These are phyloP conservation scores for Phocides pigmalion DNA, from an alignment of 1,140 invertebrate genomes.

Conservation along the genomic window DNA sequence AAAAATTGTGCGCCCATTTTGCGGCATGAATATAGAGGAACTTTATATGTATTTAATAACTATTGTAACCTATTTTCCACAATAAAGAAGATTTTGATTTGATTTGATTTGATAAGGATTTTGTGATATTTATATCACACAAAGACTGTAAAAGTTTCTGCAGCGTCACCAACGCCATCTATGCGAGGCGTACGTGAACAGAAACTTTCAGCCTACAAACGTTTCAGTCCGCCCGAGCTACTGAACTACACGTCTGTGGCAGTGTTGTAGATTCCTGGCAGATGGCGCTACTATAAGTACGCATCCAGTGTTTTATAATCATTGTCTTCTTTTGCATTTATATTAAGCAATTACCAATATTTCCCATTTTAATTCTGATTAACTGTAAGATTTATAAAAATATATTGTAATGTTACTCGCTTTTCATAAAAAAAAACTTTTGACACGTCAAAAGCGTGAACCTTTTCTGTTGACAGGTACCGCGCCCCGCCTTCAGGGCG, in stretches of 20 bases:
- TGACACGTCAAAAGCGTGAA: not conserved
- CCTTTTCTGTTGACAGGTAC: constrained; percentile 41
- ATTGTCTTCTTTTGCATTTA: not conserved
- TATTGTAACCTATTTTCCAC: too few species aligned
- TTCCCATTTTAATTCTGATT: not conserved
- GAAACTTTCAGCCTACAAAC: constrained; percentile 9
- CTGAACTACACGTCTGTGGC: not conserved
- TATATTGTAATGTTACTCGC: not conserved
- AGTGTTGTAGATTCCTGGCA: not conserved
- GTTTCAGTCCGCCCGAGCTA: constrained; percentile 1
- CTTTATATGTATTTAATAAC: too few species aligned
- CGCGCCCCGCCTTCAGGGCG: constrained; percentile 59
- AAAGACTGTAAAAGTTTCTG: not conserved
- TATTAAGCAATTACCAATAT: not conserved
- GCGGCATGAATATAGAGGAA: too few species aligned
- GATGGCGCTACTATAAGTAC: constrained; percentile 4
- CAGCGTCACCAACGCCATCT: constrained; percentile 11
- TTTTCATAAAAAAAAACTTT: not conserved
- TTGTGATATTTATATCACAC: too few species aligned
- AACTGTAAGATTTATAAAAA: not conserved
- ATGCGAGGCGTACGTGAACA: not conserved
- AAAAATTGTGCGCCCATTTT: too few species aligned
- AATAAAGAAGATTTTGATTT: too few species aligned
- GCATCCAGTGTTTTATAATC: not conserved
- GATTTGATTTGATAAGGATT: too few species aligned